A percentile compares a stretch with the other conserved stretches of the same genome.
Conservation (phyloP, 2,113 vertebrate genomes). For the Cairina moschata region DNA sequence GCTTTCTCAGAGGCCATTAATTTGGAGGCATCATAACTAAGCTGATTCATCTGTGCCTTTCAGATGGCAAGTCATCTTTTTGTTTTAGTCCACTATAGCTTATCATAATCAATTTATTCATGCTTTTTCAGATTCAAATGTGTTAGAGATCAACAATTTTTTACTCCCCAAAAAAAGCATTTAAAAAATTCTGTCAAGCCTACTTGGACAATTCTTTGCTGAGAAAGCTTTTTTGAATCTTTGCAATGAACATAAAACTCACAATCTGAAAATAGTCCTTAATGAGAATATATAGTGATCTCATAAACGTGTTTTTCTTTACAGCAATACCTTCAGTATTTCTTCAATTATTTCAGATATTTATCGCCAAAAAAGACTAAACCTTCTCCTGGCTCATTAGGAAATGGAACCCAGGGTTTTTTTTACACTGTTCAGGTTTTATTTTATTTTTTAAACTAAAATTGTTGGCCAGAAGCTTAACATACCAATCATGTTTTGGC, state of each 20-base stretch:
- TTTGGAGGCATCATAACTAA: not conserved
- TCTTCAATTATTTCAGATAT: not conserved
- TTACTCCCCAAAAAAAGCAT: fast-evolving
- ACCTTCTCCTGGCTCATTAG: not conserved
- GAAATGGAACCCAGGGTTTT: not conserved
- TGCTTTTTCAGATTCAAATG: not conserved
- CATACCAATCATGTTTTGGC: not conserved
- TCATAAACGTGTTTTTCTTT: not conserved
- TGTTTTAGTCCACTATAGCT: not conserved
- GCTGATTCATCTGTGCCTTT: not conserved
- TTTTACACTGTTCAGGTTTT: not conserved
- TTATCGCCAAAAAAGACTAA: not conserved
- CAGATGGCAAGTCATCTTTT: not conserved
- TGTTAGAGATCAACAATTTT: not conserved
- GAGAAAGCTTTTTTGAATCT: not conserved
- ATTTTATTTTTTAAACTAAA: not conserved
- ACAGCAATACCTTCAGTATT: not conserved
- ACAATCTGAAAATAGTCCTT: not conserved
- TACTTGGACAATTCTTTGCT: not conserved
- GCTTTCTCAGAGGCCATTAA: not conserved
- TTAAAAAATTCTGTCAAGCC: not conserved
- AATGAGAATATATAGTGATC: not conserved
- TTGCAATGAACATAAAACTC: not conserved
- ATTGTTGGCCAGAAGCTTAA: not conserved
- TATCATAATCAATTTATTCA: not conserved